Evolutionary conservation across 2,888 invertebrate genomes (phyloP).

Genomic region (Ophion slaviceki): DNA sequence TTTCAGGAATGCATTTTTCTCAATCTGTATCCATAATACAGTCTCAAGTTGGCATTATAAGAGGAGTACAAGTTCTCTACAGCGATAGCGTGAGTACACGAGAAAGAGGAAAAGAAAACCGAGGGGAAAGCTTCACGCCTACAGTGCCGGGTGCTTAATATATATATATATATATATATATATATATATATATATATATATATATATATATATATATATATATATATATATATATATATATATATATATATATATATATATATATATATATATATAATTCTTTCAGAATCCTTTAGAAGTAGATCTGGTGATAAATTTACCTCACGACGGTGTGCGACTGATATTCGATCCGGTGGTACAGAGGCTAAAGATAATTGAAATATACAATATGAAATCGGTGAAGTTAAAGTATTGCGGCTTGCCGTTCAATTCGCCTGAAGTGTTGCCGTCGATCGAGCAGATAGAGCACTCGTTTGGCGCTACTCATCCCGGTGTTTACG

Average conservation of each 20-base stretch:
- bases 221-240: neutral
- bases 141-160: neutral
- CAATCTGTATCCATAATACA: conserved; percentile 98
- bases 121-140: neutral
- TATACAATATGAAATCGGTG: conserved; percentile 98
- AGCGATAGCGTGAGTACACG: conserved; percentile 92
- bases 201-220: neutral
- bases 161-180: neutral
- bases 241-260: neutral
- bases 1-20: conserved; percentile 98
- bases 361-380: conserved; percentile 98
- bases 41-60: conserved; percentile 97
- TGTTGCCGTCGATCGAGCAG: conserved; percentile 98
- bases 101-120: neutral
- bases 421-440: conserved; percentile 96
- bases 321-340: conserved; percentile 97
- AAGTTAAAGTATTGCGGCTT: conserved; percentile 97
- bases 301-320: conserved; percentile 98
- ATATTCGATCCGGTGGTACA: conserved; percentile 98
- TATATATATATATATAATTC: conserved; percentile 54
- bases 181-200: neutral
- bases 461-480: conserved; percentile 99
- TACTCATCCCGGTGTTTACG: conserved; percentile 99
- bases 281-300: conserved; percentile 96
- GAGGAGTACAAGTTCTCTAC: conserved; percentile 98